Base-by-base conservation (phyloP, 64 coral and sea anemone species). In the Orbicella faveolata region DNA sequence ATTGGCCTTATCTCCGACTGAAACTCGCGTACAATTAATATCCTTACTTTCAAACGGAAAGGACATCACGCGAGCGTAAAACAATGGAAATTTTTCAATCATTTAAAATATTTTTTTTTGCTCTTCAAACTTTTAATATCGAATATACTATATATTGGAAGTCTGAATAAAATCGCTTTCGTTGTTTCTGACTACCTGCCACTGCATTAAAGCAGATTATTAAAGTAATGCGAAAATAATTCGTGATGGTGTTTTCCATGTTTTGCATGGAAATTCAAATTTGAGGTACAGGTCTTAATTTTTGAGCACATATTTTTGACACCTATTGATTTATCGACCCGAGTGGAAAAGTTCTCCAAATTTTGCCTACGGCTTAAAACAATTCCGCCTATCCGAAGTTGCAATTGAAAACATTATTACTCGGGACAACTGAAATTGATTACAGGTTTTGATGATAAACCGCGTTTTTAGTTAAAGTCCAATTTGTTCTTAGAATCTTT, bases 1-100 rank as follows among this genome's bases (percentile, higher is more conserved):
- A 85, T 85, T 73, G 82, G 82, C 20, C 36, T 35, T 52, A 17
- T 4, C 23, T 33, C 20, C 17, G 34, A 37, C 10, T 62, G 52
- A 59, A 80, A 8, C 57, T 51, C 33, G 41, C 16, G 48, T 48
- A 52, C 44, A 64, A 82, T 39, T 37, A 65, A 82, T 82, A 82
- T 82, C 79, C 9, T 82, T 78, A 64, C 54, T 62, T 20, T 82
- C 11, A 57, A 64, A 17, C 17, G 63, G 79, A 34, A 30, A 35
- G 63, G 2, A 39, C 21, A 72, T 18, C 82, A 85, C 82, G 82
- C 82, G 82, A 85, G 51, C 36, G 20, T 39, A 73, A 18, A 72
- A 70, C 52, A 70, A 85, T 52, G 37, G 79, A 82, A 57, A 64
- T 64, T 64, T 82, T 82, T 34, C 44, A 48, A 65, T 37, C 61